phyloP scores from a whole-genome alignment of 2,888 invertebrate genomes.

The Aplocera efformata region DNA sequence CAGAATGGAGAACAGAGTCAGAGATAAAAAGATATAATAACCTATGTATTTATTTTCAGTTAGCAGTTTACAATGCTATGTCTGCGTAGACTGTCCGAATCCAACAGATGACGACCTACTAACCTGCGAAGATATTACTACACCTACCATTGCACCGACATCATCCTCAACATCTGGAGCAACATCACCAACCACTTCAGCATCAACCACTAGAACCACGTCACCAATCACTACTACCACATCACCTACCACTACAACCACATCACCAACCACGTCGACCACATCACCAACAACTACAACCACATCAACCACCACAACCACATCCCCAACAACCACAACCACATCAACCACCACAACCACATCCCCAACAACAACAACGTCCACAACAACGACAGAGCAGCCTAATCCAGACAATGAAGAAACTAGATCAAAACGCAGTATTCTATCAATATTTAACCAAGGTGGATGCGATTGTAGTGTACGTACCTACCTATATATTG shows the following conservation, averaged over 20 bases:
- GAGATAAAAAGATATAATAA: too few relatives aligned
- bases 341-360: not conserved
- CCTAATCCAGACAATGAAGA: not conserved
- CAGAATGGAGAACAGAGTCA: too few relatives aligned
- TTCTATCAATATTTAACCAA: not conserved
- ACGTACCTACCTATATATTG: too few relatives aligned
- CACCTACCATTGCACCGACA: constrained; percentile 1
- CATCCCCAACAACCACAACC: constrained; percentile 3
- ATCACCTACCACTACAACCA: constrained; percentile 9
- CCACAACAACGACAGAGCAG: not conserved
- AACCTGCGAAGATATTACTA: constrained; percentile 27
- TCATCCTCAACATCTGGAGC: constrained; percentile 12
- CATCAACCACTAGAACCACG: constrained; percentile 5
- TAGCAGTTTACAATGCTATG: constrained; percentile 40
- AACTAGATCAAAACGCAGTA: constrained; percentile 7
- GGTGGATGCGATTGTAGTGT: constrained; percentile 13
- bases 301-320: not conserved
- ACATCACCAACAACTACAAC: constrained; percentile 4
- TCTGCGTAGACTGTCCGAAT: constrained; percentile 34
- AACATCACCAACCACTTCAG: constrained; percentile 4
- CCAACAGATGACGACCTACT: constrained; percentile 23
- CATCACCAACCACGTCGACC: constrained; percentile 7
- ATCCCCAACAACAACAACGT: not conserved
- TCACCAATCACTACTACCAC: constrained; percentile 4
- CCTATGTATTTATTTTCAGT: constrained; percentile 41